phyloP scores from a whole-genome alignment of 2,888 invertebrate genomes.

The Ditula angustiorana region DNA sequence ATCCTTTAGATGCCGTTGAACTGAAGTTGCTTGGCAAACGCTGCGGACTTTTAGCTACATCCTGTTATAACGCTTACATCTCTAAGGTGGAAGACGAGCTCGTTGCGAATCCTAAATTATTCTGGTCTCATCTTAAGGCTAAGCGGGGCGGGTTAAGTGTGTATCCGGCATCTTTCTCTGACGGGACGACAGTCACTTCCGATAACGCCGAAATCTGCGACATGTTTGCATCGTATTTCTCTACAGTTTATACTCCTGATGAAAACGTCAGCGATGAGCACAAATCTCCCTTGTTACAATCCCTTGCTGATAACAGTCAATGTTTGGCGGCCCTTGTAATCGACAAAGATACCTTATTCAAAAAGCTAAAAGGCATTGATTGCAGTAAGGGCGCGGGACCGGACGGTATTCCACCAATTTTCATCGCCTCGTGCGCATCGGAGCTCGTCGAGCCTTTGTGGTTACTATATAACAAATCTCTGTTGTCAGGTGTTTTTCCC shows the following conservation, averaged over 20 bases:
- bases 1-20: conserved; percentile 28
- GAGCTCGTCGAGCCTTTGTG: background rate
- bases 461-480: conserved; percentile 15
- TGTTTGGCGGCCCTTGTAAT: background rate
- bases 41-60: background rate
- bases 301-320: background rate
- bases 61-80: background rate
- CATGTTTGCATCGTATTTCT: background rate
- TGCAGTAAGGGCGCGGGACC: background rate
- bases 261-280: background rate
- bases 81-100: background rate
- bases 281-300: background rate
- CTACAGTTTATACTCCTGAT: background rate
- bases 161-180: background rate
- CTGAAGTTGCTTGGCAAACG: conserved; percentile 10
- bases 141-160: background rate
- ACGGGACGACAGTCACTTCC: background rate
- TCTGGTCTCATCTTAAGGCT: background rate
- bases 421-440: no score
- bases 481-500: conserved; percentile 16
- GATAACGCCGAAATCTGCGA: background rate
- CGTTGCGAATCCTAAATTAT: background rate
- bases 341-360: background rate
- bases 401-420: background rate
- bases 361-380: background rate